phyloP scores from a whole-genome alignment of 1,140 invertebrate species.

The Sitobion miscanthi region DNA sequence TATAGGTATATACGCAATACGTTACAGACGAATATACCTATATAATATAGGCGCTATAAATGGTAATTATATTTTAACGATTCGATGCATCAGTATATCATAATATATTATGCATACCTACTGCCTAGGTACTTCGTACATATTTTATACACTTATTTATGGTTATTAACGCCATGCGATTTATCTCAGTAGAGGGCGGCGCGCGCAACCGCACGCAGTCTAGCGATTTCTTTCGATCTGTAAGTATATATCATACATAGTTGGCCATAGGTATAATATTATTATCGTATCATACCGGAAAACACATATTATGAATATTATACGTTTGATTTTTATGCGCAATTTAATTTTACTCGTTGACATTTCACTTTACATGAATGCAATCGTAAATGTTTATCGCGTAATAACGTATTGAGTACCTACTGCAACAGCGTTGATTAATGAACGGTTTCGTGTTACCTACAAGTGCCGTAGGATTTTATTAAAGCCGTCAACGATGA shows the following conservation, averaged over 20 bases:
- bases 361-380: constrained; percentile 11
- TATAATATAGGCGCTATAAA: not conserved
- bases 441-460: constrained; percentile 22
- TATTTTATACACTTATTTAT: constrained; percentile 19
- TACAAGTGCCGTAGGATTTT: not conserved
- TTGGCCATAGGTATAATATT: not conserved
- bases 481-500: constrained; percentile 7
- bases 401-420: not conserved
- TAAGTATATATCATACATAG: not conserved
- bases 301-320: not conserved
- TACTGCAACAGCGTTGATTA: not conserved
- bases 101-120: not conserved
- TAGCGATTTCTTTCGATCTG: not conserved
- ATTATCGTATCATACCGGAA: not conserved
- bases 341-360: constrained; percentile 19
- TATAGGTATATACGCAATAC: not conserved
- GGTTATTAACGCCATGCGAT: not conserved
- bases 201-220: not conserved
- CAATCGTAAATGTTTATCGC: constrained; percentile 14
- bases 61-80: constrained; percentile 27
- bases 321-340: constrained; percentile 9
- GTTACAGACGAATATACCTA: not conserved
- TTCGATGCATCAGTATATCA: not conserved
- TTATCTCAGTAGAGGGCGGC: not conserved
- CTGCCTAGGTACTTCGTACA: too few species aligned